These are phyloP conservation scores for Cyclopterus lumpus DNA, from an alignment of 2,797 vertebrate species.

Conservation along the genomic window DNA sequence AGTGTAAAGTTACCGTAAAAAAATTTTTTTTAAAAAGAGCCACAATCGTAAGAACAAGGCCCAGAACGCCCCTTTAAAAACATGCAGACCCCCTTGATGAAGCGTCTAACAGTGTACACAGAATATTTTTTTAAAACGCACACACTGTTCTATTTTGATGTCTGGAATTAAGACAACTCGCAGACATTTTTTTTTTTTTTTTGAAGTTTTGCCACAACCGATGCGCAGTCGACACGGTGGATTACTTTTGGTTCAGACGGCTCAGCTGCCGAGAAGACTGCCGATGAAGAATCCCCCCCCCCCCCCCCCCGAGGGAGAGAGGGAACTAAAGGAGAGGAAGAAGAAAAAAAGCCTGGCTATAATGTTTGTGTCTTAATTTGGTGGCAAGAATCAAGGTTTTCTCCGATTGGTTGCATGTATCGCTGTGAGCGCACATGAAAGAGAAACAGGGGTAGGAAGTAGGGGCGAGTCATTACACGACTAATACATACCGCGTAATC, in stretches of 20 bases:
- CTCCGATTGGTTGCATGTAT: slow-evolving; percentile 65
- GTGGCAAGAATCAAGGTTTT: slow-evolving; percentile 57
- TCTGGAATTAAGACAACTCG: slow-evolving; percentile 35
- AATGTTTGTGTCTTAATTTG: slow-evolving; percentile 66
- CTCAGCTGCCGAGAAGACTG: slow-evolving; percentile 58
- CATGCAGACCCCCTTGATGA: background rate
- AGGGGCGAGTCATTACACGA: slow-evolving; percentile 70
- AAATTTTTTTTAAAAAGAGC: background rate
- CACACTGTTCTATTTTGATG: slow-evolving; percentile 36
- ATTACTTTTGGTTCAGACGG: slow-evolving; percentile 59
- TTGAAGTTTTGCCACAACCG: slow-evolving; percentile 51
- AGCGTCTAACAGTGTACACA: slow-evolving; percentile 14
- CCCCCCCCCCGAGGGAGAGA: slow-evolving; percentile 53
- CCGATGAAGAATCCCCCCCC: slow-evolving; percentile 67
- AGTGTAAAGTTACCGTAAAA: background rate
- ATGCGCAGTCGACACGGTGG: slow-evolving; percentile 55
- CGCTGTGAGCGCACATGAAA: slow-evolving; percentile 65
- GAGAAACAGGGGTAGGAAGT: slow-evolving; percentile 41
- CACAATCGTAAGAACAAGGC: background rate
- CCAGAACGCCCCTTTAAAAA: slow-evolving; percentile 2
- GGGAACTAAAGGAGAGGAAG: slow-evolving; percentile 21
- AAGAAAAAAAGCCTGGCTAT: slow-evolving; percentile 39
- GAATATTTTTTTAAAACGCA: slow-evolving; percentile 39
- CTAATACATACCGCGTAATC: slow-evolving; percentile 68
- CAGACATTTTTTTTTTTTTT: no score